Conservation (phyloP, 35 echinoderm and acorn worm genomes). For the Anneissia japonica region DNA sequence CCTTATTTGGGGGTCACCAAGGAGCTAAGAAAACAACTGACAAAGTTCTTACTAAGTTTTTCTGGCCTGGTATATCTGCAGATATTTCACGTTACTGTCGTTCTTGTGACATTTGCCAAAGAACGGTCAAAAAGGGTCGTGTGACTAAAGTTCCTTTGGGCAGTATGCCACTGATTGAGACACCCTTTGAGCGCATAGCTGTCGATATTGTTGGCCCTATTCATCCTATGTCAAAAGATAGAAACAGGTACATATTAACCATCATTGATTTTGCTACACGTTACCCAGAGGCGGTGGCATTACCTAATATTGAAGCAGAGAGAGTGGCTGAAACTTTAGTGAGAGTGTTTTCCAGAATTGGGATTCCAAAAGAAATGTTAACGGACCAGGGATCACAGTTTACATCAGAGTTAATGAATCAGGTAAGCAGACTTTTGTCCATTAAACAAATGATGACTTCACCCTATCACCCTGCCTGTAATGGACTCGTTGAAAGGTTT, state of each 20-base stretch:
- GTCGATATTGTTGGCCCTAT: conserved; percentile 47
- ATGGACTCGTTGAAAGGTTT: conserved; percentile 57
- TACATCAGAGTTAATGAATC: conserved; percentile 45
- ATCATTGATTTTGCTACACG: conserved; percentile 49
- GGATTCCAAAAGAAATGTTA: conserved; percentile 38
- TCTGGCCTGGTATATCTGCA: conserved; percentile 11
- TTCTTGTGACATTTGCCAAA: conserved; percentile 37
- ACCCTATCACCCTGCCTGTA: conserved; percentile 58
- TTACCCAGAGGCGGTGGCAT: conserved; percentile 48
- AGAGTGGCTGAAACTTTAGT: conserved; percentile 40
- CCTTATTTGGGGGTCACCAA: conserved; percentile 13
- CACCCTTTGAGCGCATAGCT: conserved; percentile 43
- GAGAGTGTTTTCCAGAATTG: conserved; percentile 28
- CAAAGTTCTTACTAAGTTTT: conserved; percentile 12
- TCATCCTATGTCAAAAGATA: conserved; percentile 6
- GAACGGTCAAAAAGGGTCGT: background rate
- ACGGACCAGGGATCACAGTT: conserved; percentile 52
- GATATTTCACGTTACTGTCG: conserved; percentile 26
- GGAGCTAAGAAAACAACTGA: conserved; percentile 10
- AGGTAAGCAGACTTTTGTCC: conserved; percentile 50
- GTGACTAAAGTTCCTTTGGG: conserved; percentile 39
- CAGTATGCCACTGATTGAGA: conserved; percentile 38
- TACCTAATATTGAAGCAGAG: conserved; percentile 35
- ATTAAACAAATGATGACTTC: conserved; percentile 53
- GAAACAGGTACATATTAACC: conserved; percentile 37